Evolutionary conservation across 2,888 invertebrate genomes (phyloP).

Genomic region (Amiota minor): DNA sequence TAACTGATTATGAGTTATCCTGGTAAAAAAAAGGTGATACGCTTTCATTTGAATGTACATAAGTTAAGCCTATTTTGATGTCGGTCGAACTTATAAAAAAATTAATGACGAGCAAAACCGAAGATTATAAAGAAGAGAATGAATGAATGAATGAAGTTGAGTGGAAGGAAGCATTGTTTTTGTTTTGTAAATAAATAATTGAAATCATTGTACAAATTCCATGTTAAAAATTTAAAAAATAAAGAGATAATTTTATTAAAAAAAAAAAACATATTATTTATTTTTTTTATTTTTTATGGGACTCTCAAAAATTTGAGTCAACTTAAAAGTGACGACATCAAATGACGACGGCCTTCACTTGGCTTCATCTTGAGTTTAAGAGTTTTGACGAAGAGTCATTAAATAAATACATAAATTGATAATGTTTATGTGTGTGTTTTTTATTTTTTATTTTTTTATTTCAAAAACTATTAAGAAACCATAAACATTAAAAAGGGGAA

Average conservation of each 20-base stretch:
- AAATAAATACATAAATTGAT: constrained; percentile 38
- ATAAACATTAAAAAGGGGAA: too few relatives aligned
- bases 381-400: constrained; percentile 30
- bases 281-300: neutral
- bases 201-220: constrained; percentile 27
- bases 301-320: neutral
- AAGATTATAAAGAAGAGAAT: neutral
- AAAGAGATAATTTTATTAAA: neutral
- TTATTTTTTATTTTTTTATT: too few relatives aligned
- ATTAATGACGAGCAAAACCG: neutral
- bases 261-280: constrained; percentile 3
- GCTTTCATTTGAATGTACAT: neutral
- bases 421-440: too few relatives aligned
- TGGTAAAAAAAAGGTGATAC: too few relatives aligned
- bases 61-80: neutral
- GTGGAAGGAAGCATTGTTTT: constrained; percentile 12
- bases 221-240: constrained; percentile 19
- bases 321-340: neutral
- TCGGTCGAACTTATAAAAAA: neutral
- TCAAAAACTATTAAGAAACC: too few relatives aligned
- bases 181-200: constrained; percentile 22
- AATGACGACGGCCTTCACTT: neutral
- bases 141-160: constrained; percentile 4
- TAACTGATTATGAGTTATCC: neutral
- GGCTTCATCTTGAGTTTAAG: neutral